Evolutionary conservation across 2,888 invertebrate genomes (phyloP).

Genomic region (Watsonalla binaria): DNA sequence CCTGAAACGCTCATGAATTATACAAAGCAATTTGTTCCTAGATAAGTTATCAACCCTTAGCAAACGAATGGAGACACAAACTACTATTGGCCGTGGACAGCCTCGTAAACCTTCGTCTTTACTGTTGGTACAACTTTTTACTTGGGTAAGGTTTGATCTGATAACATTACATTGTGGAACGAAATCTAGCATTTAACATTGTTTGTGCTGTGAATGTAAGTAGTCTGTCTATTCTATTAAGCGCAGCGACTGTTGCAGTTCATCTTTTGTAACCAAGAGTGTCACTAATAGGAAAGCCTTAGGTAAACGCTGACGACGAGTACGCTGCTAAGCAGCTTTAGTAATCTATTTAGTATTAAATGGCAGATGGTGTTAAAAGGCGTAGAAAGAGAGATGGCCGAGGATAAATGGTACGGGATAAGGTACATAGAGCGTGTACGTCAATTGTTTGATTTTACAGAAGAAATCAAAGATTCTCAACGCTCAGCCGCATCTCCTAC

Average conservation of each 20-base stretch:
- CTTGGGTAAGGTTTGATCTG: too few relatives aligned
- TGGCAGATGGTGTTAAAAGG: slow-evolving; percentile 12
- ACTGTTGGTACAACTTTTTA: not conserved
- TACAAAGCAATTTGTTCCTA: slow-evolving; percentile 56
- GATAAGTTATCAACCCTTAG: slow-evolving; percentile 51
- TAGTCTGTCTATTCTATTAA: too few relatives aligned
- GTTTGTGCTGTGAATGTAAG: too few relatives aligned
- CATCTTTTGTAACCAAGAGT: too few relatives aligned
- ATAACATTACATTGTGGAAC: too few relatives aligned
- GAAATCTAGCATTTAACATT: too few relatives aligned
- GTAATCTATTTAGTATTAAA: slow-evolving; percentile 5
- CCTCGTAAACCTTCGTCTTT: not conserved
- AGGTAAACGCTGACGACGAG: not conserved
- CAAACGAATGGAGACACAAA: slow-evolving; percentile 25
- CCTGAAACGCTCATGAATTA: slow-evolving; percentile 59
- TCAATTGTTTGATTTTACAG: not conserved
- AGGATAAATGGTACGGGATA: not conserved
- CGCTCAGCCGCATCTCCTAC: slow-evolving; percentile 2
- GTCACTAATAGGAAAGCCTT: not conserved
- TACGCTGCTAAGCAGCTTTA: not conserved
- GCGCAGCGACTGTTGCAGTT: too few relatives aligned
- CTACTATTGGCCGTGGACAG: not conserved
- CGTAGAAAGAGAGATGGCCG: not conserved
- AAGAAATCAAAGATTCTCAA: not conserved
- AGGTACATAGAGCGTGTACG: not conserved